A percentile compares a stretch with the other conserved stretches of the same genome.
These are phyloP conservation scores for Sebastes wilsoni DNA, from an alignment of 2,797 vertebrate species.

Conservation along the genomic window DNA sequence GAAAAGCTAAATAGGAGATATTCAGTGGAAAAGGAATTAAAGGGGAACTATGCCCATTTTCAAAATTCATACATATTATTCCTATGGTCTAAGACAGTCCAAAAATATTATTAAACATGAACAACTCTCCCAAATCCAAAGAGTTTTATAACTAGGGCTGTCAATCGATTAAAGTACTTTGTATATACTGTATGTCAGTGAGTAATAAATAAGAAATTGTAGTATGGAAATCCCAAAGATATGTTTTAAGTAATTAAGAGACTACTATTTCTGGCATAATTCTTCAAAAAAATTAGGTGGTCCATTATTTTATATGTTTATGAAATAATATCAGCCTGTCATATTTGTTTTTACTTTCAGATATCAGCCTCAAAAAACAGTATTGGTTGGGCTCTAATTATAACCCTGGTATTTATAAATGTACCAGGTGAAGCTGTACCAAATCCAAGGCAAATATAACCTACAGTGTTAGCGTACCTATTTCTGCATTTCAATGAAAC, in stretches of 20 bases:
- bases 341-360: background rate
- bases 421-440: background rate
- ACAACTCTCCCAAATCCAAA: no score
- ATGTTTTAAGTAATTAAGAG: background rate
- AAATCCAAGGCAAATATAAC: slow-evolving; percentile 8
- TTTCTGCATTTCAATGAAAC: slow-evolving; percentile 20
- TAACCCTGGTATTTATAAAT: background rate
- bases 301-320: background rate
- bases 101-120: no score
- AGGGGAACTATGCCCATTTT: no score
- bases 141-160: no score
- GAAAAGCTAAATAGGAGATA: no score
- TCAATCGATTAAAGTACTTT: no score
- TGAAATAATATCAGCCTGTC: background rate
- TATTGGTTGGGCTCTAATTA: background rate
- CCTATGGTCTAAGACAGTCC: no score
- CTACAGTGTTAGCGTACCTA: background rate
- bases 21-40: no score
- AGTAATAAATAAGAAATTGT: background rate
- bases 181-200: rapidly evolving
- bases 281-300: no score
- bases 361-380: background rate
- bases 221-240: background rate
- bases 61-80: no score
- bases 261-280: background rate